These are phyloP conservation scores for Tychaedon coryphoeus DNA, from an alignment of 2,113 vertebrate genomes.

Conservation along the genomic window DNA sequence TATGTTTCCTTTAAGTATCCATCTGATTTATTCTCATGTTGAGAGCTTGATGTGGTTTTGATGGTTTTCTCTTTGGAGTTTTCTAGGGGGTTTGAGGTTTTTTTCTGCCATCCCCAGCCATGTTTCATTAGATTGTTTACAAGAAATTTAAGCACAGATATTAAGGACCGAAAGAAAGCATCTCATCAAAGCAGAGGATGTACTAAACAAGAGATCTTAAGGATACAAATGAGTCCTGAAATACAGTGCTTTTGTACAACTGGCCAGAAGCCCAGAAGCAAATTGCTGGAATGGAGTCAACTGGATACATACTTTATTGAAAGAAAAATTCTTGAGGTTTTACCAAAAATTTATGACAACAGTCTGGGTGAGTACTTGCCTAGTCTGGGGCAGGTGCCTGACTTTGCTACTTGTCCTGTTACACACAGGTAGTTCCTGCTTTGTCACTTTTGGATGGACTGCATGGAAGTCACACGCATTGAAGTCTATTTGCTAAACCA, in stretches of 20 bases:
- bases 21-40: not conserved
- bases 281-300: not conserved
- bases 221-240: not conserved
- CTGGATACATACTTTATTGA: not conserved
- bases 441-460: not conserved
- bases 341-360: rapidly evolving
- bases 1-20: not conserved
- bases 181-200: not conserved
- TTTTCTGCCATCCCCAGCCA: not conserved
- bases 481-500: not conserved
- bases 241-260: not conserved
- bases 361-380: rapidly evolving
- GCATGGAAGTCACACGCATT: not conserved
- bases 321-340: not conserved
- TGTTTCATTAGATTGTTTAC: not conserved
- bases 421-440: not conserved
- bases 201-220: not conserved
- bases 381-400: not conserved
- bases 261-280: not conserved
- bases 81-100: rapidly evolving
- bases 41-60: not conserved
- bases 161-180: not conserved
- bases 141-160: not conserved
- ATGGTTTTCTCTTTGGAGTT: not conserved
- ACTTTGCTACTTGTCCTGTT: not conserved